Conservation (phyloP, 2,113 vertebrate species). For the Campylorhamphus procurvoides region DNA sequence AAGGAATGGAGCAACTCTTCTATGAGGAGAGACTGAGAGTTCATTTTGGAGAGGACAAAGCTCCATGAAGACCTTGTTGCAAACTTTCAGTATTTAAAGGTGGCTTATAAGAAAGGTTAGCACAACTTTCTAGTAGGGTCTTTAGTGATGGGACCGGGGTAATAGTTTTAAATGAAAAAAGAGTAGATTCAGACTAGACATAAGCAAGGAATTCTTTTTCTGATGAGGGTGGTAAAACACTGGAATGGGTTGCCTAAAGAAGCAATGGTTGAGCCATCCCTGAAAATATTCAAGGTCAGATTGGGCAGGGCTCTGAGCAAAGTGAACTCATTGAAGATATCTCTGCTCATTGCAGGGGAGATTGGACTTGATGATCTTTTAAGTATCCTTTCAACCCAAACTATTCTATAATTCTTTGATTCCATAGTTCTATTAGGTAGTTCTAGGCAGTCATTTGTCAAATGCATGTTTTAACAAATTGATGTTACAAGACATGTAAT, state of each 20-base stretch:
- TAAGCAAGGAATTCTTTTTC: neutral
- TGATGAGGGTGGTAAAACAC: neutral
- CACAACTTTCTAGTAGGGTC: fast-evolving
- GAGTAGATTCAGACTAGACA: neutral
- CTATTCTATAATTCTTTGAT: neutral
- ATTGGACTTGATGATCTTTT: neutral
- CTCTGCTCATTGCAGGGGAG: fast-evolving
- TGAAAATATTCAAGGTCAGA: neutral
- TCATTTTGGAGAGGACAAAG: neutral
- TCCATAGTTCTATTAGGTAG: neutral
- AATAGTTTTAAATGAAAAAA: neutral
- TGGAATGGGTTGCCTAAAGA: neutral
- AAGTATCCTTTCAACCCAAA: neutral
- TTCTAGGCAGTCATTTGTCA: neutral
- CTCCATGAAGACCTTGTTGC: fast-evolving
- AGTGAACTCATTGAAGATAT: neutral
- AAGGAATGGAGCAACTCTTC: neutral
- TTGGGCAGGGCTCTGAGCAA: neutral
- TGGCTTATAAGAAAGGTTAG: neutral
- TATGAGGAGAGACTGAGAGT: neutral
- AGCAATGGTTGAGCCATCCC: neutral
- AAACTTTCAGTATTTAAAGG: neutral
- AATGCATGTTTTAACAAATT: neutral
- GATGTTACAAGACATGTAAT: neutral
- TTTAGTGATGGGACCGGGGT: fast-evolving